Percentiles rank a stretch among this genome's conserved stretches.
These are phyloP conservation scores for Anas flavirostris DNA, from an alignment of 2,797 vertebrate genomes.

Conservation along the genomic window DNA sequence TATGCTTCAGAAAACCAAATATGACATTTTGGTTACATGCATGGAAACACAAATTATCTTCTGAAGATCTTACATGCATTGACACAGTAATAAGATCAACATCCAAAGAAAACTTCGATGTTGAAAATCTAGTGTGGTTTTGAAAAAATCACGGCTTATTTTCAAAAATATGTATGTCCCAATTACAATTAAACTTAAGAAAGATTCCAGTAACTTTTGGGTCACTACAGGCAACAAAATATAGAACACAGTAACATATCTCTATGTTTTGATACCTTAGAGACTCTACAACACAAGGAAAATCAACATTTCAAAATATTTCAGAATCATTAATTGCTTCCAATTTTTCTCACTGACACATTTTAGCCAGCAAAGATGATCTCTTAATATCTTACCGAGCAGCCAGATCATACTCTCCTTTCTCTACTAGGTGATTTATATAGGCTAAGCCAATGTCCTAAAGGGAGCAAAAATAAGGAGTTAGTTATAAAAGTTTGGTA, in stretches of 20 bases:
- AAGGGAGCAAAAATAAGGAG: background rate
- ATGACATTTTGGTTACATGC: background rate
- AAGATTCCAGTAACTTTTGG: background rate
- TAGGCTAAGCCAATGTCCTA: constrained; percentile 96
- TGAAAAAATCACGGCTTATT: background rate
- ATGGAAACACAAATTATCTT: background rate
- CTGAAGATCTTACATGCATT: background rate
- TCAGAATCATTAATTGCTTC: background rate
- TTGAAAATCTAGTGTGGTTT: background rate
- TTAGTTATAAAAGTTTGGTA: background rate
- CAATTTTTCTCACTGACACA: background rate
- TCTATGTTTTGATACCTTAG: background rate
- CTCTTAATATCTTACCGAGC: constrained; percentile 83
- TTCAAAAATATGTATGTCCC: background rate
- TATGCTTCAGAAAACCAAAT: background rate
- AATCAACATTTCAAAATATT: background rate
- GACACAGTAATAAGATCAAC: background rate
- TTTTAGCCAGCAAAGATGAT: background rate
- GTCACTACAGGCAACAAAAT: background rate
- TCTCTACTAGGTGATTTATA: constrained; percentile 94
- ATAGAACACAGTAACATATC: background rate
- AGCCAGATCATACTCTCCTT: constrained; percentile 91
- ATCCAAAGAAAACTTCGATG: background rate
- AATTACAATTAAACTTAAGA: background rate
- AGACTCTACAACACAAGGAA: background rate